These are phyloP conservation scores for Dromas ardeola DNA, from an alignment of 2,113 vertebrate genomes.

Conservation along the genomic window DNA sequence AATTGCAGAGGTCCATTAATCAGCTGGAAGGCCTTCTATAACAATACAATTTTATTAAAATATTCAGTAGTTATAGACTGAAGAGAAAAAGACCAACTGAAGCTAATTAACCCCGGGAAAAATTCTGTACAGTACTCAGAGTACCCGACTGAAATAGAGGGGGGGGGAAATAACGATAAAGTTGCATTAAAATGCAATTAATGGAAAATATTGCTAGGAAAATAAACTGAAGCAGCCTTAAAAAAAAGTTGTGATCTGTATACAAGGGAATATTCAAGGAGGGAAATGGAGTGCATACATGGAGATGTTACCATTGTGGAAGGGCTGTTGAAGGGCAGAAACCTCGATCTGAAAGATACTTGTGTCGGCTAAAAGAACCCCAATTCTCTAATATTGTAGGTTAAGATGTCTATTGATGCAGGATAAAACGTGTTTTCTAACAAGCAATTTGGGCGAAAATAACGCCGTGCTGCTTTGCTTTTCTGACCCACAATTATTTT, in stretches of 20 bases:
- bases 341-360: background rate
- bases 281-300: background rate
- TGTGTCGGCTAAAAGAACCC: background rate
- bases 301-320: background rate
- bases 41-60: slow-evolving; percentile 21
- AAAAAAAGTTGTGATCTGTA: background rate
- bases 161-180: background rate
- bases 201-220: background rate
- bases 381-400: accelerated
- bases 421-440: background rate
- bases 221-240: background rate
- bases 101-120: background rate
- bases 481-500: background rate
- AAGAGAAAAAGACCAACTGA: background rate
- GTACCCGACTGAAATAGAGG: background rate
- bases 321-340: background rate
- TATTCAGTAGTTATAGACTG: background rate
- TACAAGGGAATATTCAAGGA: background rate
- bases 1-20: slow-evolving; percentile 3
- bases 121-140: background rate
- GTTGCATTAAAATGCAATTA: background rate
- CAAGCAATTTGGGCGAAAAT: background rate
- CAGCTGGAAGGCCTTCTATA: background rate
- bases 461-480: background rate
- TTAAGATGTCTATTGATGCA: background rate